Evolutionary conservation across 2,888 invertebrate species (phyloP), one percentile per base, ranked within the genome.

Genomic region (Synanthedon myopaeformis): DNA sequence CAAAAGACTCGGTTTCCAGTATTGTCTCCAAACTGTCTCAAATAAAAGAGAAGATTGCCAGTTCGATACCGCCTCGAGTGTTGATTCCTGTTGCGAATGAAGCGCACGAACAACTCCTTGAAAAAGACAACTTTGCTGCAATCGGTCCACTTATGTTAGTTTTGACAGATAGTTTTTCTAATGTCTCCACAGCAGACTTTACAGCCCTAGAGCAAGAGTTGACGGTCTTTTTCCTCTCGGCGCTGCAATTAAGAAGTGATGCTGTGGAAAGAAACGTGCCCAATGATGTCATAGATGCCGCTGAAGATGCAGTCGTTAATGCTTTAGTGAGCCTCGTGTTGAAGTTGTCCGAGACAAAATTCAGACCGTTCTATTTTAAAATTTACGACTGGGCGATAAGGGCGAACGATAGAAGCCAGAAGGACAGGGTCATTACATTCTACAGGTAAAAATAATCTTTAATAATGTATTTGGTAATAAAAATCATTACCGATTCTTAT

Each of bases 331-430:
- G 91, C 52, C 89, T 97, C 64, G 92, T 96, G 28, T 80, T 98
- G 52, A 97, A 97, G 77, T 82, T 98, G 35, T 96, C 96, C 0
- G 98, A 98, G 76, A 91, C 92, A 1, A 92, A 92, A 48, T 98
- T 98, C 79, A 90, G 95, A 58, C 96, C 97, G 0, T 89, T 98
- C 65, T 96, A 96, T 77, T 92, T 93, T 66, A 92, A 93, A 82
- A 88, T 97, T 13, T 96, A 93, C 72, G 94, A 95, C 68, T 98
- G 97, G 97, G 95, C 96, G 0, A 89, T 91, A 49, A 88, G 92
- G 58, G 84, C 87, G 54, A 89, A 90, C 57, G 83, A 88, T 63
- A 85, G 88, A 55, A 86, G 88, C 52, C 88, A 89, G 53, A 90
- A 90, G 54, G 91, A 92, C 55, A 85, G 94, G 55, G 82, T 91